Evolutionary conservation across 1,140 invertebrate species (phyloP).

Genomic region (Diuraphis noxia): DNA sequence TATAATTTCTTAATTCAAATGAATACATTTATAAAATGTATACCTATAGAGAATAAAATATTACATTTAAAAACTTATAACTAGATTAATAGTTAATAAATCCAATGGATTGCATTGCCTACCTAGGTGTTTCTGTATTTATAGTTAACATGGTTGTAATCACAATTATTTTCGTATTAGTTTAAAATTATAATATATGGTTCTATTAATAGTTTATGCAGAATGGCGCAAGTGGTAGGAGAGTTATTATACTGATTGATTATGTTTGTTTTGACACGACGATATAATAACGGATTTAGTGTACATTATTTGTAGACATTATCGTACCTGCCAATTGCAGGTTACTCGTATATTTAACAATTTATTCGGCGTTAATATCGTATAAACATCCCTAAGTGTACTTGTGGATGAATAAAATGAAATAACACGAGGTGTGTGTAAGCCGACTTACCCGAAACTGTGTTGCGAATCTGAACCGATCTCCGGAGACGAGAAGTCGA

Average conservation of each 20-base stretch:
- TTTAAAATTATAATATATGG: neutral
- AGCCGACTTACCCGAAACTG: neutral
- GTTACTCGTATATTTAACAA: no score
- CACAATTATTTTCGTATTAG: neutral
- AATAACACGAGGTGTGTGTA: neutral
- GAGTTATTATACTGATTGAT: no score
- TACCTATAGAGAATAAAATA: neutral
- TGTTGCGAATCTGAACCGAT: neutral
- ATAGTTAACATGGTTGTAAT: neutral
- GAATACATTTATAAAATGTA: neutral
- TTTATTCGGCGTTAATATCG: no score
- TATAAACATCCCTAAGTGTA: no score
- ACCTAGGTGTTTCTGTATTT: neutral
- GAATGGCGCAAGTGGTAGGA: no score
- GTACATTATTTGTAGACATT: no score
- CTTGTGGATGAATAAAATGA: neutral
- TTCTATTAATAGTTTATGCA: no score
- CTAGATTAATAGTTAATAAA: neutral
- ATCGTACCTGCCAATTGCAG: no score
- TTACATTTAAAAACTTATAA: neutral
- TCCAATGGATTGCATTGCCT: neutral
- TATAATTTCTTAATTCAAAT: neutral
- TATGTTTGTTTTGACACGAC: no score
- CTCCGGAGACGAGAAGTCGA: neutral
- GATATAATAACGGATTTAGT: no score